Base-by-base conservation (phyloP, 1,140 invertebrate genomes). In the Caenorhabditis latens region DNA sequence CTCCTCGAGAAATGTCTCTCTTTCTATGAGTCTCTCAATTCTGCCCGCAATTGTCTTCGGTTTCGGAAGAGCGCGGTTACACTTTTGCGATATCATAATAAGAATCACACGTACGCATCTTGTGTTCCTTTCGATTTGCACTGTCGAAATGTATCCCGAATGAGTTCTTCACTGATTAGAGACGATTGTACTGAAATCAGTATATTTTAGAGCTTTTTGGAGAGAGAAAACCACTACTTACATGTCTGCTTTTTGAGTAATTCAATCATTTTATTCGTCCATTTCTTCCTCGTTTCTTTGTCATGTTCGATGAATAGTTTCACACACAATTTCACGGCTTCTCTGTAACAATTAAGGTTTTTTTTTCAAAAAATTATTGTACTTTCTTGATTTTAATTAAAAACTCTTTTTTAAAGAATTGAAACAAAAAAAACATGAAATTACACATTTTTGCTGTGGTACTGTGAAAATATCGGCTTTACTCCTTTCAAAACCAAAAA, bases 301-400 rank as follows among this genome's bases (percentile, higher is more conserved):
- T 88, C 87, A 21, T 46, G 86, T 11, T 58, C 40, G 11, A 82
- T 24, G 11, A 88, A 57, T 6, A 53, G 63, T 46, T 89, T 84
- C 7, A 85, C 83, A 16, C 58, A 67, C 11, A 83, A 83, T 46
- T 89, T 83, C 9, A 89, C 50, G 19, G 88, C 89, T 40, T 89
- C 89, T 71, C 89, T 89, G 79, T 0, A 82, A 86, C n/a, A 88
- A 86, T 42, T 53, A 4, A 58, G 19, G n/a, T n/a, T n/a, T n/a
- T n/a, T n/a, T n/a, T n/a, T n/a, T n/a, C n/a, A n/a, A n/a, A n/a
- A n/a, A n/a, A n/a, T n/a, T n/a, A n/a, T n/a, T n/a, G n/a, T n/a
- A n/a, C n/a, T n/a, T n/a, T n/a, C n/a, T n/a, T n/a, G n/a, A n/a
- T n/a, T n/a, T n/a, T n/a, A n/a, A n/a, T n/a, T n/a, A n/a, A n/a